Base-by-base conservation (phyloP, 53 echinoderm and acorn worm species). In the Paracentrotus lividus region DNA sequence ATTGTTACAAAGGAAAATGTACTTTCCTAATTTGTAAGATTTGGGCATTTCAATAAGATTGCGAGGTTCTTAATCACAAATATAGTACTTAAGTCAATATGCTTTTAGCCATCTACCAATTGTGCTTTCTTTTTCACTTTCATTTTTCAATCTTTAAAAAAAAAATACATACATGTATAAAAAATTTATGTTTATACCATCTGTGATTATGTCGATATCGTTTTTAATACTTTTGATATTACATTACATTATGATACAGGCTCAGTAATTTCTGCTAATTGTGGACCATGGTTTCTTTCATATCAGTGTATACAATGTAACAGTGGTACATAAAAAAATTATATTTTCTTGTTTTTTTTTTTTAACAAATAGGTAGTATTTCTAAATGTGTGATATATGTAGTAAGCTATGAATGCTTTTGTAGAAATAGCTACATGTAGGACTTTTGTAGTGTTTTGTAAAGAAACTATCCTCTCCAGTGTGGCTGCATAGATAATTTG, bases 251-350 rank as follows among this genome's bases (percentile, higher is more conserved):
- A n/a, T n/a, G n/a, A n/a, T n/a, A n/a, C n/a, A n/a, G n/a, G n/a
- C n/a, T n/a, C n/a, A n/a, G n/a, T n/a, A n/a, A n/a, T n/a, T n/a
- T n/a, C n/a, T n/a, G n/a, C n/a, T n/a, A n/a, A n/a, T n/a, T n/a
- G n/a, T n/a, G n/a, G n/a, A 47, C 81, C 47, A 47, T 26, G 47
- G 81, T 81, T 81, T n/a, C 47, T 81, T 81, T 81, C 81, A 45
- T 81, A n/a, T 47, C 40, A 40, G 40, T 72, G 4, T 36, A 16
- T 5, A 6, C 40, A 16, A 72, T 5, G n/a, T n/a, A 16, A 72
- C 16, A 38, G 16, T 36, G 72, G 72, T 20, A 69, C 18, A 36
- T 38, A 20, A 69, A 0, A 16, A 40, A 18, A 10, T 64, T 27
- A 29, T 64, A 29, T 59, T 59, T 59, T 24, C 23, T 21, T 59